phyloP scores from a whole-genome alignment of 1,140 invertebrate species.

The Drosophila bocki region DNA sequence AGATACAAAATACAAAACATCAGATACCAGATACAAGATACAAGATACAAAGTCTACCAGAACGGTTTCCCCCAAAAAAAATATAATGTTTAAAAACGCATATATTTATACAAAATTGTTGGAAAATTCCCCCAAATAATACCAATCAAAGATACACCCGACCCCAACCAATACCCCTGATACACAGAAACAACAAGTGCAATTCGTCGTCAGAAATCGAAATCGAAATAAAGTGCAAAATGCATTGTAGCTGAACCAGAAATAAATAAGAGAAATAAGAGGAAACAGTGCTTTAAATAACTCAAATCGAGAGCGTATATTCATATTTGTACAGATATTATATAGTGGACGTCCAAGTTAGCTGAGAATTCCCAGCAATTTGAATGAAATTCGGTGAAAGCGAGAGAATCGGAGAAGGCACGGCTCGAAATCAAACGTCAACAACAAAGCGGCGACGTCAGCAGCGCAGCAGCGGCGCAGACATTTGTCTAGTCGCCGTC shows the following conservation, averaged over 20 bases:
- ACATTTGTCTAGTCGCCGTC: slow-evolving; percentile 36
- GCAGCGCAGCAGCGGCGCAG: slow-evolving; percentile 13
- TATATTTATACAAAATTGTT: slow-evolving; percentile 60
- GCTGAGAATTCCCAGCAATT: slow-evolving; percentile 45
- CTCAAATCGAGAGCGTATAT: slow-evolving; percentile 45
- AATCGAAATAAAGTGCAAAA: slow-evolving; percentile 72
- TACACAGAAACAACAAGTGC: slow-evolving; percentile 69
- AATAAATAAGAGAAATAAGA: slow-evolving; percentile 26
- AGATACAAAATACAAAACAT: slow-evolving; percentile 39
- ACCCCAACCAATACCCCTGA: not conserved
- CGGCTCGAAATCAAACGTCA: slow-evolving; percentile 28
- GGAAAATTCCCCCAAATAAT: slow-evolving; percentile 28
- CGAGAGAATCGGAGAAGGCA: slow-evolving; percentile 10
- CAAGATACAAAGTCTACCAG: slow-evolving; percentile 38
- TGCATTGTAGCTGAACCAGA: slow-evolving; percentile 71
- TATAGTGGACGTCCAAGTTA: slow-evolving; percentile 26
- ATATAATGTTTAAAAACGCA: slow-evolving; percentile 25
- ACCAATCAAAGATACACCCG: slow-evolving; percentile 11
- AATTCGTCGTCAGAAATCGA: slow-evolving; percentile 55
- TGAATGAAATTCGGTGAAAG: slow-evolving; percentile 51
- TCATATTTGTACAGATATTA: slow-evolving; percentile 57
- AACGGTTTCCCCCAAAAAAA: slow-evolving; percentile 54
- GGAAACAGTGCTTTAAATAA: slow-evolving; percentile 43
- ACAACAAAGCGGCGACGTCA: slow-evolving; percentile 35
- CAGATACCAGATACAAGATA: slow-evolving; percentile 44